A percentile compares a stretch with the other conserved stretches of the same genome.
Conservation (phyloP, 1,140 invertebrate species). For the Copidosoma floridanum region DNA sequence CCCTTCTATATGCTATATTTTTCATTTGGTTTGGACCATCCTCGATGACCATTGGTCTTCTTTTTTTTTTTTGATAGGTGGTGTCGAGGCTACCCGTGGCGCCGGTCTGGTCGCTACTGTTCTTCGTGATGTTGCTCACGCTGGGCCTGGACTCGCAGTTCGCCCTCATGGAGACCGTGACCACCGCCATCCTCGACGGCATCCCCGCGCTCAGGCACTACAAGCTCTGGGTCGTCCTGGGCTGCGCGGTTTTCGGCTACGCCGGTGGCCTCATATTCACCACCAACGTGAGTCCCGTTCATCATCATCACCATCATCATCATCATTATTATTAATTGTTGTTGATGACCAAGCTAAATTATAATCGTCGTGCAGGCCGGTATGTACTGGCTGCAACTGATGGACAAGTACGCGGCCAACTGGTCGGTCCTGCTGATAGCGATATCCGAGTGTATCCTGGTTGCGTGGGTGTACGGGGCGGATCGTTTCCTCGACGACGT, state of each 20-base stretch:
- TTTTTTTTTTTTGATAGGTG: slow-evolving; percentile 41
- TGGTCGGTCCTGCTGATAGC: slow-evolving; percentile 83
- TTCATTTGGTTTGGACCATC: too few relatives aligned
- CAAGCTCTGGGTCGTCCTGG: slow-evolving; percentile 71
- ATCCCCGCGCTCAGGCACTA: slow-evolving; percentile 69
- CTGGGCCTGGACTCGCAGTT: slow-evolving; percentile 80
- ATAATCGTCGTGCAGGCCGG: too few relatives aligned
- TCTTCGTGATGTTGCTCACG: slow-evolving; percentile 82
- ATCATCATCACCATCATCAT: slow-evolving; percentile 13
- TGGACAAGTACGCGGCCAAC: slow-evolving; percentile 85
- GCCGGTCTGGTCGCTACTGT: slow-evolving; percentile 80
- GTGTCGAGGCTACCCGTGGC: slow-evolving; percentile 77
- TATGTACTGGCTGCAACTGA: slow-evolving; percentile 80
- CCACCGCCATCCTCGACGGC: slow-evolving; percentile 76
- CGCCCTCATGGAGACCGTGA: slow-evolving; percentile 78
- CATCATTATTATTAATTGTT: not conserved
- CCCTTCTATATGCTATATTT: too few relatives aligned
- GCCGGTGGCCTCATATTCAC: slow-evolving; percentile 74
- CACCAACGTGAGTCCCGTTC: slow-evolving; percentile 65
- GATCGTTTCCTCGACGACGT: slow-evolving; percentile 78
- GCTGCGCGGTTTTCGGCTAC: slow-evolving; percentile 71
- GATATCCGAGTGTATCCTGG: slow-evolving; percentile 73
- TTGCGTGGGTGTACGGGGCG: slow-evolving; percentile 81
- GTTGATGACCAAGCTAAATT: too few relatives aligned
- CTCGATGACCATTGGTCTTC: too few relatives aligned